A percentile compares a stretch with the other conserved stretches of the same genome.
Evolutionary conservation across 1,140 invertebrate genomes (phyloP).

Genomic region (Hetaerina americana): DNA sequence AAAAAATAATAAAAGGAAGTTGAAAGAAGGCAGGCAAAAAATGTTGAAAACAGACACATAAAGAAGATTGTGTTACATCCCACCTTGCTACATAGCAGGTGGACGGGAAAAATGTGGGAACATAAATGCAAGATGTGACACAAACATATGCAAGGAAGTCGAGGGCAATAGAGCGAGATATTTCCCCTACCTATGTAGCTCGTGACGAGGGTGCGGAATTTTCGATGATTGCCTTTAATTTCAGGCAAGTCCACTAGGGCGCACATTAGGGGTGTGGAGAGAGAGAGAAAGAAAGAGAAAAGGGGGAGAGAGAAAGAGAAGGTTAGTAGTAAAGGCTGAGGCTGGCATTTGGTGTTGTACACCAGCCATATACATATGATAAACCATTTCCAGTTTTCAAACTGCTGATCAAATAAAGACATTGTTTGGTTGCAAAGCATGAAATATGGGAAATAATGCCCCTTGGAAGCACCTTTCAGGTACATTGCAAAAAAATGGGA

Average conservation of each 20-base stretch:
- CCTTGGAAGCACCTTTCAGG: too few species aligned
- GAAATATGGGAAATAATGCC: too few species aligned
- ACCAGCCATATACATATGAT: too few species aligned
- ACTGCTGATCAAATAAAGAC: too few species aligned
- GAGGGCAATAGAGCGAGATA: not conserved
- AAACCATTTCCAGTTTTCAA: too few species aligned
- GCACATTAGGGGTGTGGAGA: constrained; percentile 19
- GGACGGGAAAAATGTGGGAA: not conserved
- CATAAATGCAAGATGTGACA: not conserved
- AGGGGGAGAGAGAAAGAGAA: constrained; percentile 8
- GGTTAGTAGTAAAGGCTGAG: not conserved
- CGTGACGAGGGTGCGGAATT: constrained; percentile 94
- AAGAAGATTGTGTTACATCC: not conserved
- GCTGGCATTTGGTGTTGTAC: too few species aligned
- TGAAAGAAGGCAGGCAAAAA: not conserved
- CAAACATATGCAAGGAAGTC: not conserved
- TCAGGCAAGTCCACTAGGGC: constrained; percentile 83
- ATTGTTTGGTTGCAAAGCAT: too few species aligned
- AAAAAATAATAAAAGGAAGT: not conserved
- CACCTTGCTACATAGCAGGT: not conserved
- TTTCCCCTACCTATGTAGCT: constrained; percentile 82
- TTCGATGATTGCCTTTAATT: constrained; percentile 94
- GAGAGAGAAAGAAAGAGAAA: constrained; percentile 19
- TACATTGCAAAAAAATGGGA: too few species aligned
- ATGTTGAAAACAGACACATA: not conserved